These are phyloP conservation scores for Fistularia tabacaria DNA, from an alignment of 2,797 vertebrate genomes.

Conservation along the genomic window DNA sequence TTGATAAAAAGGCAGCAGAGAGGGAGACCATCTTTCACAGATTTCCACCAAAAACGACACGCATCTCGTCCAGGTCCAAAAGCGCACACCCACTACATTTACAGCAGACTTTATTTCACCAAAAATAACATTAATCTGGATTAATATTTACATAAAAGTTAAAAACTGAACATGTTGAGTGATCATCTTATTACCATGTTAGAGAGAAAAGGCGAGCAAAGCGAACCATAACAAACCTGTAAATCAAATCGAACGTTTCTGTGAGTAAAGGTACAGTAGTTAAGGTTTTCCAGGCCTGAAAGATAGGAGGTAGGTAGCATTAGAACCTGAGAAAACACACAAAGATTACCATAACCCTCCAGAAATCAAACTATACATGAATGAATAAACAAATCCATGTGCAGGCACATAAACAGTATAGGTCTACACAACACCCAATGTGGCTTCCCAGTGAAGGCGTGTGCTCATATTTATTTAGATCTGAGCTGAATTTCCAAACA, in stretches of 20 bases:
- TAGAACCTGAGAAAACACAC: slow-evolving; percentile 47
- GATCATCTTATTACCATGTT: slow-evolving; percentile 35
- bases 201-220: slow-evolving; percentile 33
- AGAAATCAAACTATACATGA: slow-evolving; percentile 48
- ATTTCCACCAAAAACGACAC: slow-evolving; percentile 34
- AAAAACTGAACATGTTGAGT: slow-evolving; percentile 21
- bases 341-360: slow-evolving; percentile 48
- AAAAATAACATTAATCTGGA: slow-evolving; percentile 44
- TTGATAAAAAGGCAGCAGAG: slow-evolving; percentile 12
- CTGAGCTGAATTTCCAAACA: too few species aligned
- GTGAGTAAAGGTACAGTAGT: slow-evolving; percentile 56
- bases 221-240: slow-evolving; percentile 23
- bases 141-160: slow-evolving; percentile 47
- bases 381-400: slow-evolving; percentile 30
- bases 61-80: slow-evolving; percentile 23
- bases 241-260: slow-evolving; percentile 44
- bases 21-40: too few species aligned
- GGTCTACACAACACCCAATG: slow-evolving; percentile 14
- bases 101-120: slow-evolving; percentile 45
- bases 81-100: slow-evolving; percentile 41
- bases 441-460: slow-evolving; percentile 13
- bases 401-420: slow-evolving; percentile 41
- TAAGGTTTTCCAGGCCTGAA: slow-evolving; percentile 66
- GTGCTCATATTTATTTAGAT: too few species aligned
- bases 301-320: slow-evolving; percentile 74